Base-by-base conservation (phyloP, 1,140 invertebrate species). In the Portunus trituberculatus region DNA sequence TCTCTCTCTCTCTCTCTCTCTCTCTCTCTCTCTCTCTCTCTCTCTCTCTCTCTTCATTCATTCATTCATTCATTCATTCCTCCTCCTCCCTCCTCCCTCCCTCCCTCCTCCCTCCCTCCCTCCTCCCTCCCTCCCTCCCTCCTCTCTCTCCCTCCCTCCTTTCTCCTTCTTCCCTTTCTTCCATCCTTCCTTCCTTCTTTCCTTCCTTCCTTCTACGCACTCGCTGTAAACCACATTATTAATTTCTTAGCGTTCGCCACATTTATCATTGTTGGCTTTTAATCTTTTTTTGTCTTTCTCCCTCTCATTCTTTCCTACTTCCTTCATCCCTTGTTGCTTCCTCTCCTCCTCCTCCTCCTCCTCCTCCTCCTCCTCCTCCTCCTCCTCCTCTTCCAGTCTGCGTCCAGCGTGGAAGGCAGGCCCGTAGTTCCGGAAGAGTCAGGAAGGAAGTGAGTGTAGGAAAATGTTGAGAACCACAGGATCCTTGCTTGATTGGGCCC, bases 381-480 rank as follows among this genome's bases (percentile, higher is more conserved):
- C 84, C 52, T 45, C 20, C 20, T 25, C 46, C 84, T 32, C 29
- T 31, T 28, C 92, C 39, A 2, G n/a, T 28, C 28, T 39, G 12
- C 82, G n/a, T 16, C 84, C 84, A 83, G 10, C 93, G 31, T 10
- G 52, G 32, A n/a, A 10, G 84, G 46, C 84, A 7, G n/a, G 46
- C 12, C 28, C 93, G 91, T 92, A 39, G 91, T 92, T 92, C 67
- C 91, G 29, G 91, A 46, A 20, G 45, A 29, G 2, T 25, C 91
- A 31, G 91, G 91, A 92, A 92, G 91, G 91, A 92, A 92, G 91
- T 92, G 91, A 76, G 52, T 29, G 91, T 16, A 28, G n/a, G 45
- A 48, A 48, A 89, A 28, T 28, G 88, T 89, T 89, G 88, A 48
- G 88, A 39, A 39, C 86, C 4, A 88, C 86, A 88, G 31, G 31